Conservation (phyloP, 1,140 invertebrate genomes). For the Ephestia elutella region DNA sequence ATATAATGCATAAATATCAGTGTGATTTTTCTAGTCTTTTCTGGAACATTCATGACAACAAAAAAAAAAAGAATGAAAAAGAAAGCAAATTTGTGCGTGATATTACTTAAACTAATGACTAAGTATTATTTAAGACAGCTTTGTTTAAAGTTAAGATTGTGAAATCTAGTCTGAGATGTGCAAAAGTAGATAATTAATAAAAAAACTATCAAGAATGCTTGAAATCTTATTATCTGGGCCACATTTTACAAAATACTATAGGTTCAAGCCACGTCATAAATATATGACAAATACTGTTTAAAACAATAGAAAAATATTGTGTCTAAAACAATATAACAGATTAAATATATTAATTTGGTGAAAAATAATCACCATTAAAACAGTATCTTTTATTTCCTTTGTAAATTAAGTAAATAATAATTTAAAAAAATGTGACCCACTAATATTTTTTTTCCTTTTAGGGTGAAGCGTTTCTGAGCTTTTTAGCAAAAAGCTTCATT, state of each 20-base stretch:
- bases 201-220: conserved; percentile 32
- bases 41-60: neutral
- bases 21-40: conserved; percentile 4
- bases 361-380: no score
- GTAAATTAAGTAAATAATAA: no score
- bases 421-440: no score
- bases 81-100: conserved; percentile 50
- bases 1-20: neutral
- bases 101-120: conserved; percentile 59
- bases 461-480: no score
- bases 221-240: conserved; percentile 6
- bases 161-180: conserved; percentile 57
- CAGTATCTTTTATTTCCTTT: no score
- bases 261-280: neutral
- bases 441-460: no score
- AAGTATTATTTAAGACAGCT: conserved; percentile 44
- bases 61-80: conserved; percentile 17
- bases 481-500: neutral
- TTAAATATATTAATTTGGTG: no score
- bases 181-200: conserved; percentile 42
- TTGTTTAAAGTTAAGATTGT: conserved; percentile 33
- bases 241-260: neutral
- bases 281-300: no score
- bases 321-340: no score
- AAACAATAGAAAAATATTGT: no score